These are phyloP conservation scores for Mobula birostris DNA, from an alignment of 2,113 vertebrate genomes.

Conservation along the genomic window DNA sequence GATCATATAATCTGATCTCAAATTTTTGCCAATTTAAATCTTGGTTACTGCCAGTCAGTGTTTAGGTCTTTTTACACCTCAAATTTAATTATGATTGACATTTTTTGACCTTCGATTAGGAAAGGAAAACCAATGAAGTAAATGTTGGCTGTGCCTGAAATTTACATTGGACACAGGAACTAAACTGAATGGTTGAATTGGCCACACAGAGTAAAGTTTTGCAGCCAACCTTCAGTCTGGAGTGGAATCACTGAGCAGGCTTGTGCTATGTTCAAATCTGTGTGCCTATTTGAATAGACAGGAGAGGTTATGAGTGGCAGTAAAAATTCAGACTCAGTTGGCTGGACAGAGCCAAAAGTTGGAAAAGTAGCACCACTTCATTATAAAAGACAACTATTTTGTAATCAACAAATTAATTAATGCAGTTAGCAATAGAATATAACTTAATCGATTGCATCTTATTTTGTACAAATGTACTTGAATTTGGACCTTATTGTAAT, in stretches of 20 bases:
- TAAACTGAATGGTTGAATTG: slow-evolving; percentile 14
- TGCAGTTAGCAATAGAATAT: background rate
- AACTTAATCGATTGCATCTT: background rate
- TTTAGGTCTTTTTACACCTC: background rate
- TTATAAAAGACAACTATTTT: background rate
- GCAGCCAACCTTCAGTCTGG: background rate
- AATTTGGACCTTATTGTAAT: background rate
- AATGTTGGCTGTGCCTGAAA: background rate
- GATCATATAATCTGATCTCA: background rate
- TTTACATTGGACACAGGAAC: background rate
- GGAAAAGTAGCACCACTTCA: background rate
- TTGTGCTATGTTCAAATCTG: slow-evolving; percentile 10
- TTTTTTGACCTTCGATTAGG: background rate
- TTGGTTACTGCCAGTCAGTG: slow-evolving; percentile 3
- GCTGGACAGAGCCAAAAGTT: background rate
- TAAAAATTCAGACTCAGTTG: background rate
- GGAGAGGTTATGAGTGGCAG: background rate
- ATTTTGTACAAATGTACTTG: background rate
- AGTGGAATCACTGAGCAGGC: background rate
- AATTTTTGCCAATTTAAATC: background rate
- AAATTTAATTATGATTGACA: background rate
- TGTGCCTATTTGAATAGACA: background rate
- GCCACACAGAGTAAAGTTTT: background rate
- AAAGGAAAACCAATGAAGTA: background rate
- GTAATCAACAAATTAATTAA: background rate